These are phyloP conservation scores for Drosophila helvetica DNA, from an alignment of 2,888 invertebrate species.

Conservation along the genomic window DNA sequence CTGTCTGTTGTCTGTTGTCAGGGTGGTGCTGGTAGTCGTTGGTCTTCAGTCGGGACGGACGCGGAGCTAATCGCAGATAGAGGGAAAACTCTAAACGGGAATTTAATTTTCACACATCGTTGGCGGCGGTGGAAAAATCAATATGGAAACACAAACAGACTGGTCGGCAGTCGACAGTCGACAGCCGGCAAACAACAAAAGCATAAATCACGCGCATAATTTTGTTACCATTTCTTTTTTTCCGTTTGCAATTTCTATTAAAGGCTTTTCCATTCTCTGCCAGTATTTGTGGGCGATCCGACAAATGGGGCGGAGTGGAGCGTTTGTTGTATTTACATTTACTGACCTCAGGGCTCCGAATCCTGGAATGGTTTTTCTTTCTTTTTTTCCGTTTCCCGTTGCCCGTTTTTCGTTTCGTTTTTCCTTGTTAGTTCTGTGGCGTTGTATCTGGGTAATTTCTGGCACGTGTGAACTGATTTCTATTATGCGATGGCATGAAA, in stretches of 20 bases:
- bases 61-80: conserved; percentile 2
- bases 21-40: background rate
- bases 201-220: conserved; percentile 73
- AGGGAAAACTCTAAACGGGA: conserved; percentile 56
- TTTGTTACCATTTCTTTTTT: conserved; percentile 51
- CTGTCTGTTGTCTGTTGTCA: background rate
- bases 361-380: conserved; percentile 1
- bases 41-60: conserved; percentile 1
- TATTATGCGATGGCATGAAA: conserved; percentile 60
- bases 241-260: conserved; percentile 54
- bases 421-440: background rate
- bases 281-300: background rate
- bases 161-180: conserved; percentile 15
- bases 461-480: conserved; percentile 71
- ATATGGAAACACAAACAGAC: conserved; percentile 44
- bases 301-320: conserved; percentile 54
- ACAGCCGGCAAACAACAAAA: conserved; percentile 32
- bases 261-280: conserved; percentile 12
- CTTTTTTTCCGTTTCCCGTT: background rate
- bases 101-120: conserved; percentile 76
- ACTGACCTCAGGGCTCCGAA: conserved; percentile 57
- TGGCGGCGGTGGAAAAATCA: conserved; percentile 52
- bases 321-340: conserved; percentile 67
- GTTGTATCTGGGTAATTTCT: conserved; percentile 59
- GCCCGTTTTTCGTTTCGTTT: conserved; percentile 11